Base-by-base conservation (phyloP, 2,888 invertebrate species). In the Tetheella fluctuosa region DNA sequence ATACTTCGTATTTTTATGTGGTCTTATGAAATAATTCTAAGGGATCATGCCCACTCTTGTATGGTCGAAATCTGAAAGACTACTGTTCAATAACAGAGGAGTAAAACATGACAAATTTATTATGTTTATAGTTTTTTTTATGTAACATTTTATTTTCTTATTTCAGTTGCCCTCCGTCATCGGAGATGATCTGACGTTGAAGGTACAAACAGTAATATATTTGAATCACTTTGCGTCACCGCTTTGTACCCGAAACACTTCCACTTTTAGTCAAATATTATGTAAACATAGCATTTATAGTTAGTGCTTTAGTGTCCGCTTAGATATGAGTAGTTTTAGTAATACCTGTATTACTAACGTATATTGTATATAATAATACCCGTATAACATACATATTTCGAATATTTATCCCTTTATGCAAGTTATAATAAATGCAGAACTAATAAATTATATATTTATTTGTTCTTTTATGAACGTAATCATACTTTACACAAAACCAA, bases 181-280 rank as follows among this genome's bases (percentile, higher is more conserved):
- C 79, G 84, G 85, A 84, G 85, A 90, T 91, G 90, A 77, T 88
- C 85, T 88, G 85, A 89, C 83, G 82, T 80, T 81, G 74, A 89
- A 91, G 91, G 91, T 91, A 90, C 70, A 60, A 68, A 58, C 61
- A 54, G 63, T 57, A 69, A 68, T 65, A 58, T 62, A 64, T 63
- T 63, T 64, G 60, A 67, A 62, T 61, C 73, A 73, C 75, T 54
- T 25, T 48, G 42, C 63, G 66, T 66, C 77, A 80, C 76, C 56
- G 80, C 80, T 79, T 76, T 61, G 60, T 54, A 62, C 57, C 42
- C 25, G 48, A 25, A 37, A 59, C 58, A 37, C 42, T 23, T 48
- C 30, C 54, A 54, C 54, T 54, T 28, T 54, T 54, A 54, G 42
- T 17, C 6, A 1, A 17, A 42, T 42, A 42, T 42, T 10, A 17